Evolutionary conservation across 2,797 vertebrate genomes (phyloP).

Genomic region (Alosa sapidissima): DNA sequence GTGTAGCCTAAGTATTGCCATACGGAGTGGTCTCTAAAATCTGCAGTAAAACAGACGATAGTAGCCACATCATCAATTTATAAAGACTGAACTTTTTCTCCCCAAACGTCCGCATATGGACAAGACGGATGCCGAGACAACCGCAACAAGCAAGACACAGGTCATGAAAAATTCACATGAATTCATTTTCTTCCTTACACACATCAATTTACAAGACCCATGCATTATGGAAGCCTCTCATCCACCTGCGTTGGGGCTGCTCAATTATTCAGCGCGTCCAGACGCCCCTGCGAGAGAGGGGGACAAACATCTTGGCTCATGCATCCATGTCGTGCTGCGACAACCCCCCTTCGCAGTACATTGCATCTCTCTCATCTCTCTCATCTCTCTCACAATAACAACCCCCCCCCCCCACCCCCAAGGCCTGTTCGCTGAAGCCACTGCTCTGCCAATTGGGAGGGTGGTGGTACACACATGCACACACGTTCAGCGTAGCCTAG

Average conservation of each 20-base stretch:
- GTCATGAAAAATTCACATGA: slow-evolving; percentile 38
- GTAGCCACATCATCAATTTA: not conserved
- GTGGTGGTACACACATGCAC: not conserved
- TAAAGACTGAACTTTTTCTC: not conserved
- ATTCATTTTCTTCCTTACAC: slow-evolving; percentile 47
- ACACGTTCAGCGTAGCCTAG: slow-evolving; percentile 9
- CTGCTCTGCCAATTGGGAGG: not conserved
- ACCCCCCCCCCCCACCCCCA: not conserved
- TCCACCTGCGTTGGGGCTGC: slow-evolving; percentile 51
- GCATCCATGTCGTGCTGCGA: slow-evolving; percentile 46
- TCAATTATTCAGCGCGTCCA: slow-evolving; percentile 69
- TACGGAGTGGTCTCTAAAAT: not conserved
- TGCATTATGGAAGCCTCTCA: slow-evolving; percentile 61
- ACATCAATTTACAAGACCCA: slow-evolving; percentile 45
- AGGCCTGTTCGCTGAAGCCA: not conserved
- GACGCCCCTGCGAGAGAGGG: slow-evolving; percentile 52
- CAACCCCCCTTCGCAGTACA: not conserved
- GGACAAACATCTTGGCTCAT: slow-evolving; percentile 59
- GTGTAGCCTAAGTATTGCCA: not conserved
- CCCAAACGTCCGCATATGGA: not conserved
- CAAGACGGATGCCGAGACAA: slow-evolving; percentile 23
- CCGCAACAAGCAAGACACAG: slow-evolving; percentile 19
- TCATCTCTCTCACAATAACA: slow-evolving; percentile 38
- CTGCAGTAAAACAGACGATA: not conserved
- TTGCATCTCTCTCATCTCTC: not conserved